Base-by-base conservation (phyloP, 2,113 vertebrate species). In the Mesitornis unicolor region DNA sequence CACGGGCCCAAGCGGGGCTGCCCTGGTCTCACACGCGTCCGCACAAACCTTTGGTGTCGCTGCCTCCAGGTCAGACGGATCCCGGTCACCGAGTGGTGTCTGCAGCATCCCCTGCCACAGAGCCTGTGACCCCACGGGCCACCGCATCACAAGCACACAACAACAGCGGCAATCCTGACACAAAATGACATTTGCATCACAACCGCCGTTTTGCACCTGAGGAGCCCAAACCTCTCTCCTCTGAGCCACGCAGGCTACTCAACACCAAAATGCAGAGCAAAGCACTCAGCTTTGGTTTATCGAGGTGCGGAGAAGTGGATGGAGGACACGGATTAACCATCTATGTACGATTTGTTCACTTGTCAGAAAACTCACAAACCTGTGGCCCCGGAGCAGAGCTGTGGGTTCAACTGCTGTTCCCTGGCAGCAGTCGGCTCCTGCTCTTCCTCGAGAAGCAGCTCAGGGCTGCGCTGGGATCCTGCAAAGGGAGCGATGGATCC, bases 201-300 rank as follows among this genome's bases (percentile, higher is more conserved):
- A 35, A 7, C 35, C 9, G 48, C 60, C 18, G 54, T 24, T 56
- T 40, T 78, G 53, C 65, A 36, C 24, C 36, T 10, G 47, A 33
- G 0, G 0, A 9, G 17, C 17, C 36, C 42, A 4, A 35, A 38
- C 21, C 14, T 6, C 38, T 64, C 38, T 63, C 48, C 7, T 6
- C 42, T 24, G 63, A 60, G 12, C 10, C 47, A 11, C 1, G 7
- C 16, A 31, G 47, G 1, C 68, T 59, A 3, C 47, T 45, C 42
- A 13, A 13, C 53, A 45, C 53, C 53, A 10, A 48, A 26, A 16
- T 1, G 19, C 76, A 54, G 57, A 60, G 59, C 87, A 13, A 54
- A 2, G 16, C 19, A 1, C 59, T n/a, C 48, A 17, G 48, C 45
- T 73, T 36, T 47, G 54, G 56, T 42, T 75, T 45, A 35, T 35